Evolutionary conservation across 2,888 invertebrate genomes (phyloP).

Genomic region (Trichogramma evanescens): DNA sequence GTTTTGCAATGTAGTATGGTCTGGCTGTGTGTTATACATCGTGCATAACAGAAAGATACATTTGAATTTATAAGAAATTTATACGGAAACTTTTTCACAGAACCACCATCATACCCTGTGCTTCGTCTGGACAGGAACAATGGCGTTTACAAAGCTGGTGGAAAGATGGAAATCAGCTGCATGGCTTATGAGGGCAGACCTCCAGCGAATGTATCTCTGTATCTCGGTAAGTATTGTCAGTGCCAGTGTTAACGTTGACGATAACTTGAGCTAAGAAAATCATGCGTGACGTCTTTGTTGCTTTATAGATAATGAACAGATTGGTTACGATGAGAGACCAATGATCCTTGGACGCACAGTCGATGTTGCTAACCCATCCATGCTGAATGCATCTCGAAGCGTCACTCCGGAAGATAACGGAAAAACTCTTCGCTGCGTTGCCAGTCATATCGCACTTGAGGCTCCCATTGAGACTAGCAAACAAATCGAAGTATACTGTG

Average conservation of each 20-base stretch:
- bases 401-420: slow-evolving; percentile 62
- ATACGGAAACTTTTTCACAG: slow-evolving; percentile 2
- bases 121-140: slow-evolving; percentile 24
- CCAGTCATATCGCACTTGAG: slow-evolving; percentile 59
- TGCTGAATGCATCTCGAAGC: slow-evolving; percentile 59
- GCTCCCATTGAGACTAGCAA: slow-evolving; percentile 41
- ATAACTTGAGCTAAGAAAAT: not conserved
- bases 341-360: slow-evolving; percentile 42
- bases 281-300: not conserved
- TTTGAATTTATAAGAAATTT: not conserved
- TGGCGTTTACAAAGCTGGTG: slow-evolving; percentile 55
- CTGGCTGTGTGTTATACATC: not conserved
- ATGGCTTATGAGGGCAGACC: slow-evolving; percentile 65
- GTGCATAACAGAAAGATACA: slow-evolving; percentile 4
- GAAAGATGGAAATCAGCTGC: slow-evolving; percentile 60
- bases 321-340: slow-evolving; percentile 55
- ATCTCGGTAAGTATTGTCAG: slow-evolving; percentile 51
- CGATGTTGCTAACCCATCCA: slow-evolving; percentile 16
- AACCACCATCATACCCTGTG: not conserved
- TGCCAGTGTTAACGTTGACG: not conserved
- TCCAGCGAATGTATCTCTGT: slow-evolving; percentile 70
- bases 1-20: not conserved
- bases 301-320: slow-evolving; percentile 55
- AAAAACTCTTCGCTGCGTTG: slow-evolving; percentile 59
- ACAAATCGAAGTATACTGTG: slow-evolving; percentile 57